phyloP scores from a whole-genome alignment of 2,113 vertebrate species.

The Philantomba maxwellii region DNA sequence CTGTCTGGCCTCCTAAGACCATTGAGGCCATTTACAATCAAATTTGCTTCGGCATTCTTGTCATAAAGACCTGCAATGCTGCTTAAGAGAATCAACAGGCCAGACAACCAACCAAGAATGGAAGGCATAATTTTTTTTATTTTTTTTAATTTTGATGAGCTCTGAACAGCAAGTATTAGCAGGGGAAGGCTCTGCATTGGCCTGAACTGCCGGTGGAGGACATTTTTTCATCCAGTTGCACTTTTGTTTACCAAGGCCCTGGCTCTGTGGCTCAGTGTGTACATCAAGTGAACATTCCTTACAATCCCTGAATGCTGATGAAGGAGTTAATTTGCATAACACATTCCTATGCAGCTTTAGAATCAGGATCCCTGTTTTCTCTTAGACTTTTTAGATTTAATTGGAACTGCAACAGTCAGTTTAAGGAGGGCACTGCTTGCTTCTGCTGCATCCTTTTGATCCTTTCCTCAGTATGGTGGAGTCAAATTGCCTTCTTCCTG shows the following conservation, averaged over 20 bases:
- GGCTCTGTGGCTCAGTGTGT: background rate
- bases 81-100: background rate
- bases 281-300: background rate
- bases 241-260: background rate
- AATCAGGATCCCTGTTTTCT: background rate
- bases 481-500: background rate
- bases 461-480: background rate
- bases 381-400: slow-evolving; percentile 3
- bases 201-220: background rate
- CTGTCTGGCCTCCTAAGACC: background rate
- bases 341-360: slow-evolving; percentile 11
- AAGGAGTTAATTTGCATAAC: slow-evolving; percentile 12
- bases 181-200: background rate
- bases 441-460: background rate
- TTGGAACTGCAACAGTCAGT: background rate
- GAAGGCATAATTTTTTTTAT: background rate
- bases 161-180: background rate
- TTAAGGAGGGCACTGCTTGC: background rate
- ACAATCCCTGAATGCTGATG: background rate
- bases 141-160: background rate
- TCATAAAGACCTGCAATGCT: background rate
- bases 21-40: background rate
- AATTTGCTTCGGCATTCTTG: background rate
- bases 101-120: background rate
- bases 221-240: background rate